Evolutionary conservation across 2,888 invertebrate genomes (phyloP).

Genomic region (Aphodius granarius): DNA sequence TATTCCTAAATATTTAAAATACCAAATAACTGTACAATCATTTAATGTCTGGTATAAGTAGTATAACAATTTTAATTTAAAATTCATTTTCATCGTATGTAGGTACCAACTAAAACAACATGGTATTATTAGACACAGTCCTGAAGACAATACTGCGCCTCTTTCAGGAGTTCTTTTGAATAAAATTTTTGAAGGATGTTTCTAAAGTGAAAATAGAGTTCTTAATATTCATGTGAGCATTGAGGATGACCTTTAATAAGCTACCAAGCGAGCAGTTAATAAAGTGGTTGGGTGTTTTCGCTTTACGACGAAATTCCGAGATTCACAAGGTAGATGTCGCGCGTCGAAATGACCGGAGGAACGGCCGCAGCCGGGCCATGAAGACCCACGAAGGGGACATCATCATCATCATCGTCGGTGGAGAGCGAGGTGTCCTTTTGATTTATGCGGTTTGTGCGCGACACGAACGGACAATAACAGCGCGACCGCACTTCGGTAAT

Average conservation of each 20-base stretch:
- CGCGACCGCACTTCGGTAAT: neutral
- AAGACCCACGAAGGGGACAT: neutral
- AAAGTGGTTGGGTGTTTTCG: neutral
- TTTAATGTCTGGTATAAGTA: too few relatives aligned
- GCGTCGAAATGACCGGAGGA: neutral
- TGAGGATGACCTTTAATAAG: neutral
- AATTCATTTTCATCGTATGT: too few relatives aligned
- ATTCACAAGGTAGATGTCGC: neutral
- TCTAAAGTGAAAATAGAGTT: too few relatives aligned
- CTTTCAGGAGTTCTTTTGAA: too few relatives aligned
- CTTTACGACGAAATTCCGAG: neutral
- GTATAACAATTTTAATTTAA: too few relatives aligned
- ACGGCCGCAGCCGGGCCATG: neutral
- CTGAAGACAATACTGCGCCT: too few relatives aligned
- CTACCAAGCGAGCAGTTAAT: too few relatives aligned
- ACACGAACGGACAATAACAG: neutral
- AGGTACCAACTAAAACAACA: too few relatives aligned
- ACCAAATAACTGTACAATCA: too few relatives aligned
- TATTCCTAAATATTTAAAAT: too few relatives aligned
- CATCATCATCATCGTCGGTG: neutral
- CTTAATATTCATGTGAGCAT: neutral
- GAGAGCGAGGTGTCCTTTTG: neutral
- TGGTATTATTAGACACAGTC: too few relatives aligned
- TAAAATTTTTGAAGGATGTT: too few relatives aligned
- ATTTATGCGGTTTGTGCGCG: neutral